Percentiles rank a stretch among this genome's conserved stretches.
Evolutionary conservation across 2,113 vertebrate genomes (phyloP).

Genomic region (Chiloscyllium plagiosum): DNA sequence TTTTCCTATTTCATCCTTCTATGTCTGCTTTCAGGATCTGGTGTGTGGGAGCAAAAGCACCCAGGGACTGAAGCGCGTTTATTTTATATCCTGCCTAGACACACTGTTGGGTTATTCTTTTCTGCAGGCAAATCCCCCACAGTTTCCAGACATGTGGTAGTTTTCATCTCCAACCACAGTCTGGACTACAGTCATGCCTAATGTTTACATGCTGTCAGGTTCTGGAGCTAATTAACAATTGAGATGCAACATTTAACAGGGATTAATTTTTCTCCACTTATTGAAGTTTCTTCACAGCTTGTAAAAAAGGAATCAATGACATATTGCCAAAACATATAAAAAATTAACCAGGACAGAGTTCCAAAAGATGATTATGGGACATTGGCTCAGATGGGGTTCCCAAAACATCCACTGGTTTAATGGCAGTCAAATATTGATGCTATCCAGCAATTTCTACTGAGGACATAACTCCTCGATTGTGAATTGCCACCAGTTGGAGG

Average conservation of each 20-base stretch:
- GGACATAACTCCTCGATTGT: background rate
- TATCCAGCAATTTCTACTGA: background rate
- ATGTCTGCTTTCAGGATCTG: background rate
- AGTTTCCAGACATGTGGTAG: background rate
- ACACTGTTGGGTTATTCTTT: background rate
- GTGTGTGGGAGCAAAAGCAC: background rate
- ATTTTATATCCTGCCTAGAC: background rate
- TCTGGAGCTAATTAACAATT: conserved; percentile 13
- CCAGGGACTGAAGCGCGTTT: background rate
- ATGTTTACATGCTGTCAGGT: background rate
- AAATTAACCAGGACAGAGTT: background rate
- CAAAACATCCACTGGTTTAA: background rate
- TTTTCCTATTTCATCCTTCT: background rate
- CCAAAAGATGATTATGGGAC: background rate
- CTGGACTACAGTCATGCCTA: background rate
- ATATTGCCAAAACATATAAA: background rate
- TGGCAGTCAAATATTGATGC: background rate
- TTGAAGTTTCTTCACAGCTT: background rate
- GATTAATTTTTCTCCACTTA: background rate
- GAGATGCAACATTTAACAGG: background rate
- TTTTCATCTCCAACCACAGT: conserved; percentile 19
- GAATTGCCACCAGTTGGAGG: background rate
- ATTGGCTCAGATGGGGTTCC: background rate
- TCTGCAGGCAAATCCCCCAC: background rate
- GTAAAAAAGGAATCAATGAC: background rate